Percentiles rank a stretch among this genome's conserved stretches.
These are phyloP conservation scores for Macrosoma leucophasiata DNA, from an alignment of 2,888 invertebrate species.

Conservation along the genomic window DNA sequence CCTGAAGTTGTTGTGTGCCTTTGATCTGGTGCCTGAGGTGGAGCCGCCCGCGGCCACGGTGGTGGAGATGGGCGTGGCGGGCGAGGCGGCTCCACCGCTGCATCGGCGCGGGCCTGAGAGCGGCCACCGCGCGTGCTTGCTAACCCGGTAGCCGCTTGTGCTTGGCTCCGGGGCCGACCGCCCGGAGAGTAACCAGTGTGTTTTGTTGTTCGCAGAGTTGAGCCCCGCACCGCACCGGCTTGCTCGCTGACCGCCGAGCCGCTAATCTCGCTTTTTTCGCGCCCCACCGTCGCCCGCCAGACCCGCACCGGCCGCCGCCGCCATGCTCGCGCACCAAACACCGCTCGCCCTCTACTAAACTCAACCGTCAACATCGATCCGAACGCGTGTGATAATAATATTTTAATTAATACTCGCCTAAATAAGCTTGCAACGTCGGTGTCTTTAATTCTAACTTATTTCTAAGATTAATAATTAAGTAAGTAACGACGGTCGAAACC, in stretches of 20 bases:
- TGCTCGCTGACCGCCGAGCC: constrained; percentile 74
- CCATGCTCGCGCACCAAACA: constrained; percentile 72
- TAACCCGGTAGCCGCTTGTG: constrained; percentile 74
- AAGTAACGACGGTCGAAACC: constrained; percentile 39
- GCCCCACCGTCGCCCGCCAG: constrained; percentile 67
- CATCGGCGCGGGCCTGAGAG: constrained; percentile 44
- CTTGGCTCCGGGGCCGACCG: constrained; percentile 68
- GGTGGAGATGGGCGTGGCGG: constrained; percentile 12
- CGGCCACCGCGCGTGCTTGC: constrained; percentile 60
- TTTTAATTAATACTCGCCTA: constrained; percentile 71
- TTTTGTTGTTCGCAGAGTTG: constrained; percentile 77
- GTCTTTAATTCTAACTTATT: constrained; percentile 70
- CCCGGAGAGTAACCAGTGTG: constrained; percentile 73
- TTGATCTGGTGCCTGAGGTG: constrained; percentile 36
- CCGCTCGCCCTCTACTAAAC: constrained; percentile 73
- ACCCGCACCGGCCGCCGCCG: constrained; percentile 61
- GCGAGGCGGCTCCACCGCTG: no score
- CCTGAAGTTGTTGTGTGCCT: constrained; percentile 37
- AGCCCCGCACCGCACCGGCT: constrained; percentile 74
- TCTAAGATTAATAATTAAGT: constrained; percentile 65
- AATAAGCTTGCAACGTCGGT: constrained; percentile 74
- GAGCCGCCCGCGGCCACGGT: not conserved
- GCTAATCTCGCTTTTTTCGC: constrained; percentile 75
- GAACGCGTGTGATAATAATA: constrained; percentile 73
- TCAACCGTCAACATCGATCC: constrained; percentile 71